Evolutionary conservation across 2,888 invertebrate genomes (phyloP).

Genomic region (Leptopterna dolabrata): DNA sequence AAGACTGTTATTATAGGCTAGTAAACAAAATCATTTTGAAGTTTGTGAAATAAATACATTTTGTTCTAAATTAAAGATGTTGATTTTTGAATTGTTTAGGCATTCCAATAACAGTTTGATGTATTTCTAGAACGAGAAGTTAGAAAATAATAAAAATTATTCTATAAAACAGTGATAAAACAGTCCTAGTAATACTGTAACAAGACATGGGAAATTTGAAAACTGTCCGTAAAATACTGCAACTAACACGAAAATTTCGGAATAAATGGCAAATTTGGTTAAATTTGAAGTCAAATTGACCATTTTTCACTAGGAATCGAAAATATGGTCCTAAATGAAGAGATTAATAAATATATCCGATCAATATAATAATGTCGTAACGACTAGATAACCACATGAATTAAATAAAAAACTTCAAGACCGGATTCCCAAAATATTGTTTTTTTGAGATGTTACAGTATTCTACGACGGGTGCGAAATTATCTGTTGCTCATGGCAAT

Average conservation of each 20-base stretch:
- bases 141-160: background rate
- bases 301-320: background rate
- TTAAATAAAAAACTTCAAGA: background rate
- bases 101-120: background rate
- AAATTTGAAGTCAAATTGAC: background rate
- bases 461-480: constrained; percentile 1
- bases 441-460: constrained; percentile 5
- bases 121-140: background rate
- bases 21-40: no score
- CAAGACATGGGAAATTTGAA: background rate
- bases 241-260: background rate
- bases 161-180: background rate
- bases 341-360: background rate
- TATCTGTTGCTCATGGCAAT: no score
- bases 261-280: background rate
- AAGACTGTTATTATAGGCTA: no score
- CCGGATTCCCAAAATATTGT: background rate
- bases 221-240: constrained; percentile 9
- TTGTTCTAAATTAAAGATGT: no score
- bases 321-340: background rate
- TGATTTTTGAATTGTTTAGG: no score
- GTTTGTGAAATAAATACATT: no score
- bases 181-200: background rate
- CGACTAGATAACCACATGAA: background rate
- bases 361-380: background rate